Evolutionary conservation across 2,797 vertebrate species (phyloP).

Genomic region (Galago senegalensis): DNA sequence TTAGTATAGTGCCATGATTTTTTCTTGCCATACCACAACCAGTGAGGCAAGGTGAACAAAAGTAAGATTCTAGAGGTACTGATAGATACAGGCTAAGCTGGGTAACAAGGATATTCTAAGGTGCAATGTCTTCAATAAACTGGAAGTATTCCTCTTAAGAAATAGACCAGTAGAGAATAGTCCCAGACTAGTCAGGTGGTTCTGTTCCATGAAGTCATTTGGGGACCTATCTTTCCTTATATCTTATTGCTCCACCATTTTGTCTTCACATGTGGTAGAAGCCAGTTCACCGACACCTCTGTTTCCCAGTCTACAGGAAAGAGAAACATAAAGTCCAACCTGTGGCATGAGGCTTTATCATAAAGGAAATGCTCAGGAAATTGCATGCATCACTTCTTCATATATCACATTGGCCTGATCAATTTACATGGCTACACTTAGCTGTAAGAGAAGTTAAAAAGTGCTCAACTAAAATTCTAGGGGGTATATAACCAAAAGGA

Average conservation of each 20-base stretch:
- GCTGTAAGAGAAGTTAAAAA: not conserved
- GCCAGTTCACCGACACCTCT: not conserved
- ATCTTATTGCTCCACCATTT: constrained; percentile 18
- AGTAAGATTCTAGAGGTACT: not conserved
- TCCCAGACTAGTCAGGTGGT: not conserved
- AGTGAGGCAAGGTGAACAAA: not conserved
- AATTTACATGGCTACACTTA: not conserved
- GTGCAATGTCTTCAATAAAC: not conserved
- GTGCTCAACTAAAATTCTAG: constrained; percentile 19
- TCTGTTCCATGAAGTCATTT: constrained; percentile 16
- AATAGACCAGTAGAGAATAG: not conserved
- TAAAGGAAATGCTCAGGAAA: not conserved
- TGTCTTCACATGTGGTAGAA: constrained; percentile 10
- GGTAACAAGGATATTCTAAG: not conserved
- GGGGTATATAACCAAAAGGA: not conserved
- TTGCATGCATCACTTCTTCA: not conserved
- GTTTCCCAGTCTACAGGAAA: not conserved
- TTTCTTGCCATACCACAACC: not conserved
- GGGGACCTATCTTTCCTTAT: not conserved
- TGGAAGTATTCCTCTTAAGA: constrained; percentile 8
- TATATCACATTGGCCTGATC: not conserved
- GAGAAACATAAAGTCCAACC: not conserved
- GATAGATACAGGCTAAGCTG: not conserved
- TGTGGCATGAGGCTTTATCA: not conserved
- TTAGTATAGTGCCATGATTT: not conserved